Percentiles rank a stretch among this genome's conserved stretches.
These are phyloP conservation scores for Psittacula cyanocephala DNA, from an alignment of 2,113 vertebrate species.

Conservation along the genomic window DNA sequence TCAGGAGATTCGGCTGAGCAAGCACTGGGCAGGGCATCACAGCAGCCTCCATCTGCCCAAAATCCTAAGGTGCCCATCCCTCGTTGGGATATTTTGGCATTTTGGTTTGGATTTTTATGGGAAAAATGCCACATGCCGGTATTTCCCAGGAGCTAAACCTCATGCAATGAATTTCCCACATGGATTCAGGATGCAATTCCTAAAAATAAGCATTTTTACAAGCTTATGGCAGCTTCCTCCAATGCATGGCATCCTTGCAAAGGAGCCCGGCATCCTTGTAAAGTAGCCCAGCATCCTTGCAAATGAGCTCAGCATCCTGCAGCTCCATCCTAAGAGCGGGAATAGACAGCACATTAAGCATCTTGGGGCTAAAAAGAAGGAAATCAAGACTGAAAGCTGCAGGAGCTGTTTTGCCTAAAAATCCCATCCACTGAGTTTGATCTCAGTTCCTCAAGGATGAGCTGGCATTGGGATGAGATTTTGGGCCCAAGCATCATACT, in stretches of 20 bases:
- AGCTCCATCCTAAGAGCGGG: neutral
- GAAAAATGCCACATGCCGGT: rapidly evolving
- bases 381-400: neutral
- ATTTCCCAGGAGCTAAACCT: neutral
- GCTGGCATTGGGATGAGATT: rapidly evolving
- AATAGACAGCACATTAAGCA: neutral
- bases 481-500: rapidly evolving
- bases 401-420: neutral
- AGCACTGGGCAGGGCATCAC: rapidly evolving
- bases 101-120: neutral
- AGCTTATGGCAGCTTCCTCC: neutral
- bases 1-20: rapidly evolving
- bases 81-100: rapidly evolving
- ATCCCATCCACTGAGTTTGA: rapidly evolving
- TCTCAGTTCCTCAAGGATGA: neutral
- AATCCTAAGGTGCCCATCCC: neutral
- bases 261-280: neutral
- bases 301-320: neutral
- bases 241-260: neutral
- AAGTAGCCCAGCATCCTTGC: neutral
- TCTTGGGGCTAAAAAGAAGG: neutral
- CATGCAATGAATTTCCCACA: rapidly evolving
- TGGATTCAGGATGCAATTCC: neutral
- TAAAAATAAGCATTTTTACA: neutral
- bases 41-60: neutral